Percentiles rank a stretch among this genome's conserved stretches.
phyloP scores from a whole-genome alignment of 2,797 vertebrate genomes.

The Danio tinwini region DNA sequence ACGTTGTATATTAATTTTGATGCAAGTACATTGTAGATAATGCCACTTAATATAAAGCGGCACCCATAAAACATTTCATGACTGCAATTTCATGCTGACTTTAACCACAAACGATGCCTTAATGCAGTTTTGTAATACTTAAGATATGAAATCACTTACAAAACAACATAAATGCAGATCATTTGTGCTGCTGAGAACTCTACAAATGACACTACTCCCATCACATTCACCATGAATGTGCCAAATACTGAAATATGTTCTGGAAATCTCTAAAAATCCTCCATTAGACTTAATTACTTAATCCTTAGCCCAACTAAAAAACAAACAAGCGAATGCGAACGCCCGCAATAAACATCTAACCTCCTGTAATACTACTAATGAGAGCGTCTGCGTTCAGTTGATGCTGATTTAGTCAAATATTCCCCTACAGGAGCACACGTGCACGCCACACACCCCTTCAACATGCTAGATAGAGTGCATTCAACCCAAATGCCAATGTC shows the following conservation, averaged over 20 bases:
- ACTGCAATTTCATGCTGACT: constrained; percentile 17
- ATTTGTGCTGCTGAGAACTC: not conserved
- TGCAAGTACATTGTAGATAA: too few relatives aligned
- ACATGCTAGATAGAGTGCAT: constrained; percentile 61
- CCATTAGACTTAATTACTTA: constrained; percentile 17
- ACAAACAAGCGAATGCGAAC: constrained; percentile 18
- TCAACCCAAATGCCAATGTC: constrained; percentile 69
- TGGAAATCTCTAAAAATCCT: constrained; percentile 41
- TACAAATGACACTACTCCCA: not conserved
- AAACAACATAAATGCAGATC: constrained; percentile 2
- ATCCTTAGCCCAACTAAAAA: constrained; percentile 24
- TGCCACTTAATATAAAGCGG: too few relatives aligned
- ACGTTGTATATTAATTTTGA: too few relatives aligned
- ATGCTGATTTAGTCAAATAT: constrained; percentile 29
- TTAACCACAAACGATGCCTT: not conserved
- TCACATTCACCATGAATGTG: constrained; percentile 11
- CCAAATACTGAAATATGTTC: not conserved
- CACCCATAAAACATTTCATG: not conserved
- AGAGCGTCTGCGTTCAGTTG: constrained; percentile 24
- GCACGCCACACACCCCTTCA: constrained; percentile 48
- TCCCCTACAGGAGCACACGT: constrained; percentile 43
- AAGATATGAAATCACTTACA: not conserved
- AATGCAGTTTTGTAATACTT: not conserved
- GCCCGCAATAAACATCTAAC: not conserved
- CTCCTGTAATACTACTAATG: constrained; percentile 16